Conservation (phyloP, 2,113 vertebrate species). For the Charadrius vociferus region DNA sequence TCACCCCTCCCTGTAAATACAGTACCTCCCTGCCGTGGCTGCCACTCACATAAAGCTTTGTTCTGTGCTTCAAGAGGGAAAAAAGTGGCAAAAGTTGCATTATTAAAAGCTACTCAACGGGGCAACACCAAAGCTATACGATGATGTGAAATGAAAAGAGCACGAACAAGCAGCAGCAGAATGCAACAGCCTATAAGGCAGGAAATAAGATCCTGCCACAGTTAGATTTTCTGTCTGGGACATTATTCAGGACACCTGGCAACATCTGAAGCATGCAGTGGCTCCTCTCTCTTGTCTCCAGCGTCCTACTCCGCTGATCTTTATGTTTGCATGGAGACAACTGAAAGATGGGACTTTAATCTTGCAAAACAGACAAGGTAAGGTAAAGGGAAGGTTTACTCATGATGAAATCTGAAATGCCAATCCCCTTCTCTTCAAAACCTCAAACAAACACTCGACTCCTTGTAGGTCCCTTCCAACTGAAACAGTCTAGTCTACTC, state of each 20-base stretch:
- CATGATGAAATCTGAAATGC: not conserved
- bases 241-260: not conserved
- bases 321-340: not conserved
- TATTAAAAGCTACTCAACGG: not conserved
- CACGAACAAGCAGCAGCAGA: not conserved
- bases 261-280: not conserved
- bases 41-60: not conserved
- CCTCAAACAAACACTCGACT: not conserved
- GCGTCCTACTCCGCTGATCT: not conserved
- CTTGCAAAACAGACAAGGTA: not conserved
- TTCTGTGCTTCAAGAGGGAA: not conserved
- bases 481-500: not conserved
- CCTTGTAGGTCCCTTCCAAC: not conserved
- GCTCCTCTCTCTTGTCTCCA: not conserved
- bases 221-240: not conserved
- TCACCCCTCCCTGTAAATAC: not conserved
- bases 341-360: no score
- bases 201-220: not conserved
- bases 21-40: not conserved
- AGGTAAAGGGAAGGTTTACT: not conserved
- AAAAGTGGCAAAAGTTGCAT: not conserved
- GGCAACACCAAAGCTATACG: not conserved
- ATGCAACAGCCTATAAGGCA: not conserved
- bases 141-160: rapidly evolving
- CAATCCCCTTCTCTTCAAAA: not conserved